Conservation (phyloP, 2,797 vertebrate genomes). For the Pseudochromis fuscus region DNA sequence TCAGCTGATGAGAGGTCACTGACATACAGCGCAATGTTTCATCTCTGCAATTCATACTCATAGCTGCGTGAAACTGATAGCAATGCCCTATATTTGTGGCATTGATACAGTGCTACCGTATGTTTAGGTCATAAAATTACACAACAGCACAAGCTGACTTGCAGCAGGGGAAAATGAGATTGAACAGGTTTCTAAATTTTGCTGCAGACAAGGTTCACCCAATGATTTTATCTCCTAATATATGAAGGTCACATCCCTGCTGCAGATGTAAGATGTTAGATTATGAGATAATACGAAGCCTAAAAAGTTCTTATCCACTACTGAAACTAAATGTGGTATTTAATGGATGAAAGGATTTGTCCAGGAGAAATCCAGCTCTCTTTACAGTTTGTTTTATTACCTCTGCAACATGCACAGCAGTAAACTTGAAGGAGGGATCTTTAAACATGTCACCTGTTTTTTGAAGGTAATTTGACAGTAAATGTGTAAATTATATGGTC, state of each 20-base stretch:
- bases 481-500: not conserved
- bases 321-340: not conserved
- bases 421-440: not conserved
- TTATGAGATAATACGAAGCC: not conserved
- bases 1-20: constrained; percentile 17
- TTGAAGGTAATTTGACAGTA: constrained; percentile 6
- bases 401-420: not conserved
- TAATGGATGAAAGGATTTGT: not conserved
- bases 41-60: constrained; percentile 6
- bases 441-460: not conserved
- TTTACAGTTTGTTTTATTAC: too few relatives aligned
- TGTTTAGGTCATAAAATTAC: not conserved
- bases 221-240: constrained; percentile 10
- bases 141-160: not conserved
- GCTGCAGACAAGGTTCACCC: not conserved
- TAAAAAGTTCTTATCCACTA: not conserved
- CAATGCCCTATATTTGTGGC: constrained; percentile 20
- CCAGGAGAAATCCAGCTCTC: not conserved
- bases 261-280: not conserved
- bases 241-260: constrained; percentile 1
- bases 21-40: not conserved
- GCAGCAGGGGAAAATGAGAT: not conserved
- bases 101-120: not conserved
- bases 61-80: constrained; percentile 7
- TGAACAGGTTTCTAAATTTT: not conserved